These are phyloP conservation scores for Liparis tanakae DNA, from an alignment of 2,797 vertebrate species.

Conservation along the genomic window DNA sequence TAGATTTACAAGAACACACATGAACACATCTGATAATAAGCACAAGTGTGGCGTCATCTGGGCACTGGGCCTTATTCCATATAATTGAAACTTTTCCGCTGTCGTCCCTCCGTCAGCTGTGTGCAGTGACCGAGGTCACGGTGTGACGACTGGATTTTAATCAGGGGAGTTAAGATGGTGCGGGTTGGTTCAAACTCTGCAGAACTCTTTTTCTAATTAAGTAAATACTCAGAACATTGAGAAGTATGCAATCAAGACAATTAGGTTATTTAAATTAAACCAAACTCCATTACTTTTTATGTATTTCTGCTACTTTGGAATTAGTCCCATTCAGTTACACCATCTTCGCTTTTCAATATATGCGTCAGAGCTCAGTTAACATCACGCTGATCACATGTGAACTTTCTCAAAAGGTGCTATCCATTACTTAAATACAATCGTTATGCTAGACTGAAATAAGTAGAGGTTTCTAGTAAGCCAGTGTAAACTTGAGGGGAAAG, in stretches of 20 bases:
- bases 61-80: slow-evolving; percentile 62
- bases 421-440: not conserved
- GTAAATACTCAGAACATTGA: slow-evolving; percentile 25
- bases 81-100: slow-evolving; percentile 67
- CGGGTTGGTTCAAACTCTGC: slow-evolving; percentile 42
- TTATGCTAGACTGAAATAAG: not conserved
- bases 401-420: not conserved
- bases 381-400: not conserved
- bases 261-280: not conserved
- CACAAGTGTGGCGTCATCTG: slow-evolving; percentile 42
- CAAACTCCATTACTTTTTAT: not conserved
- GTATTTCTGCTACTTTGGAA: not conserved
- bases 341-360: not conserved
- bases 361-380: not conserved
- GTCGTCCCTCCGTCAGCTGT: slow-evolving; percentile 33
- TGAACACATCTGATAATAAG: slow-evolving; percentile 29
- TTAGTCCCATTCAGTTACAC: not conserved
- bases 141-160: slow-evolving; percentile 63
- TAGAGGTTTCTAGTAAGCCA: not conserved
- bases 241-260: not conserved
- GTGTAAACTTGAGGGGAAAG: not conserved
- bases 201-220: slow-evolving; percentile 47
- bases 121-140: slow-evolving; percentile 56
- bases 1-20: slow-evolving; percentile 17
- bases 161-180: slow-evolving; percentile 61